Percentiles rank a stretch among this genome's conserved stretches.
These are phyloP conservation scores for Chelidonichthys spinosus DNA, from an alignment of 2,797 vertebrate species.

Conservation along the genomic window DNA sequence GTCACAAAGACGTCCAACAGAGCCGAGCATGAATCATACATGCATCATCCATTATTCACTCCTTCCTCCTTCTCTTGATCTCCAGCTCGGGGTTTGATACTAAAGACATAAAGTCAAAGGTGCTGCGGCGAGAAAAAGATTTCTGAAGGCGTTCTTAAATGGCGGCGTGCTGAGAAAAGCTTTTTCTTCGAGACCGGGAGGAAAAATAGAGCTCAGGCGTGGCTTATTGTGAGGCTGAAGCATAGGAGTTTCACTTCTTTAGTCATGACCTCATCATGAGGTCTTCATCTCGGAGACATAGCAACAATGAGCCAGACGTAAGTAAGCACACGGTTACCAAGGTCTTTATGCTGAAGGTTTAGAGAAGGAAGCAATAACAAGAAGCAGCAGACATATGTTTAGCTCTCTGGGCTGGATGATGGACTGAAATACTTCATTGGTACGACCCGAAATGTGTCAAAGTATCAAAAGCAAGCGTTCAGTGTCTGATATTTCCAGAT, in stretches of 20 bases:
- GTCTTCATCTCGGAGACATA: constrained; percentile 25
- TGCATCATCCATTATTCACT: constrained; percentile 59
- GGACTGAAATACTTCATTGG: not conserved
- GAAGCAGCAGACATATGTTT: not conserved
- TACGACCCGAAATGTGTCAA: not conserved
- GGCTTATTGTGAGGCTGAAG: constrained; percentile 48
- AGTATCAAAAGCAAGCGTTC: not conserved
- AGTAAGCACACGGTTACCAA: constrained; percentile 1
- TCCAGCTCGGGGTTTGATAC: constrained; percentile 8
- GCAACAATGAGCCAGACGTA: constrained; percentile 5
- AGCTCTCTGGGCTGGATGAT: not conserved
- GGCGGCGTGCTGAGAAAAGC: constrained; percentile 9
- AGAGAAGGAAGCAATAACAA: not conserved
- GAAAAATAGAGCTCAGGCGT: constrained; percentile 44
- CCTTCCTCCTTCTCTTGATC: constrained; percentile 19
- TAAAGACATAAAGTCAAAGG: constrained; percentile 35
- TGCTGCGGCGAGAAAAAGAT: not conserved
- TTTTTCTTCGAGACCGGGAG: constrained; percentile 10
- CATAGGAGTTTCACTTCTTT: constrained; percentile 50
- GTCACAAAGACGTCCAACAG: constrained; percentile 55
- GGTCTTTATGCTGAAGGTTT: not conserved
- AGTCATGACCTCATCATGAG: constrained; percentile 52
- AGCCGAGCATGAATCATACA: constrained; percentile 55
- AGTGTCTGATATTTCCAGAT: not conserved
- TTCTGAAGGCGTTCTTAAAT: constrained; percentile 9